Evolutionary conservation across 2,797 vertebrate genomes (phyloP).

Genomic region (Brotula barbata): DNA sequence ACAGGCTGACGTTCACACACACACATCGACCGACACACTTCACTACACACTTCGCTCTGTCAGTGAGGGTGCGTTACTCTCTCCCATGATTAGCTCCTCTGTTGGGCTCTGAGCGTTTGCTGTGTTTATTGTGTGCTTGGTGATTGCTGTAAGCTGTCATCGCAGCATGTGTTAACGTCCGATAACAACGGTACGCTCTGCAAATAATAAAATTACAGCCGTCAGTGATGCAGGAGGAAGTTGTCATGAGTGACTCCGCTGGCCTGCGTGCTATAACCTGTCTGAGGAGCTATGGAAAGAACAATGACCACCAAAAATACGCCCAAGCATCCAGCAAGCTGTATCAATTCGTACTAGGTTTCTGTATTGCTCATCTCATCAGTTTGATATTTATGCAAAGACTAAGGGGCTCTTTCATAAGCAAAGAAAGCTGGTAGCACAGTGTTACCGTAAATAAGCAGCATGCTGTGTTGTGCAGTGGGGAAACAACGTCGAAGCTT

Average conservation of each 20-base stretch:
- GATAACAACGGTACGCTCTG: slow-evolving; percentile 33
- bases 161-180: slow-evolving; percentile 11
- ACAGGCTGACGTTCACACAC: slow-evolving; percentile 44
- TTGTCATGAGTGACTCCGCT: neutral
- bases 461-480: no score
- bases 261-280: neutral
- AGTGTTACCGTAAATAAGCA: no score
- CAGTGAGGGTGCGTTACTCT: slow-evolving; percentile 9
- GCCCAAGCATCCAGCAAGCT: no score
- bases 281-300: no score
- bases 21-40: slow-evolving; percentile 42
- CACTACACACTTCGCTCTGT: slow-evolving; percentile 12
- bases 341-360: no score
- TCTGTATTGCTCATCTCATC: no score
- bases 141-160: slow-evolving; percentile 18
- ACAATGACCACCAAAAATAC: no score
- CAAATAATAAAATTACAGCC: slow-evolving; percentile 19
- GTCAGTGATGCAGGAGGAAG: neutral
- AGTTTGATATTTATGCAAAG: no score
- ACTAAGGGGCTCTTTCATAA: no score
- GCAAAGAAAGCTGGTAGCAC: no score
- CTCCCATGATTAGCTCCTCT: slow-evolving; percentile 30
- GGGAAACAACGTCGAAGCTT: no score
- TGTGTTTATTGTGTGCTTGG: slow-evolving; percentile 14
- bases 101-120: slow-evolving; percentile 1